Base-by-base conservation (phyloP, 2,888 invertebrate genomes). In the Mythimna impura region DNA sequence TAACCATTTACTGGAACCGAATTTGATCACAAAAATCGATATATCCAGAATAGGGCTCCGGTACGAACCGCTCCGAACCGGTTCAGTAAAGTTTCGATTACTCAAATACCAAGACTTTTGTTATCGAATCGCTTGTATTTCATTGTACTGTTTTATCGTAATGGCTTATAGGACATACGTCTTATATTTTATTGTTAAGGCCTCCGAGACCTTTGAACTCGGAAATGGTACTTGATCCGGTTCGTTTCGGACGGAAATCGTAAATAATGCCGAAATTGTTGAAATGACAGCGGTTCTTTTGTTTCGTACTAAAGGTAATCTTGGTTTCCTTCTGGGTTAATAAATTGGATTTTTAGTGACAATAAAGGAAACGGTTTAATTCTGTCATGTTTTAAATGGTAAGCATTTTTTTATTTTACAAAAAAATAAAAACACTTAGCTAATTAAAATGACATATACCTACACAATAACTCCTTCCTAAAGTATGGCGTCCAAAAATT, bases 21-120 rank as follows among this genome's bases (percentile, higher is more conserved):
- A 76, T 57, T 47, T n/a, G 52, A 81, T 66, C 25, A 30, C 40
- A 64, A 80, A 50, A 57, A 74, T 61, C 60, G 65, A 65, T 71
- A 30, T 40, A 64, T 66, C 71, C 76, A 75, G 78, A 82, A 79
- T 84, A 86, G 77, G 72, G 12, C 5, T 68, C 34, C 57, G 58
- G 3, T 58, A 62, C 17, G 66, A 50, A 66, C 60, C 72, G 55
- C 50, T 43, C 34, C 17, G 78, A 87, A 88, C 87, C 78, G 80
- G 87, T 85, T 82, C 60, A 25, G 77, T 76, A 75, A 82, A 87
- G 87, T 83, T 86, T 81, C 83, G 81, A 87, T 87, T 88, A 88
- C 87, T 78, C 83, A 77, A 81, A 84, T 86, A 84, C 82, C 71
- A 78, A 82, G 78, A 83, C 85, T 87, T 87, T 89, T 89, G 89